These are phyloP conservation scores for Sorex fumeus DNA, from an alignment of 2,113 vertebrate genomes.

Conservation along the genomic window DNA sequence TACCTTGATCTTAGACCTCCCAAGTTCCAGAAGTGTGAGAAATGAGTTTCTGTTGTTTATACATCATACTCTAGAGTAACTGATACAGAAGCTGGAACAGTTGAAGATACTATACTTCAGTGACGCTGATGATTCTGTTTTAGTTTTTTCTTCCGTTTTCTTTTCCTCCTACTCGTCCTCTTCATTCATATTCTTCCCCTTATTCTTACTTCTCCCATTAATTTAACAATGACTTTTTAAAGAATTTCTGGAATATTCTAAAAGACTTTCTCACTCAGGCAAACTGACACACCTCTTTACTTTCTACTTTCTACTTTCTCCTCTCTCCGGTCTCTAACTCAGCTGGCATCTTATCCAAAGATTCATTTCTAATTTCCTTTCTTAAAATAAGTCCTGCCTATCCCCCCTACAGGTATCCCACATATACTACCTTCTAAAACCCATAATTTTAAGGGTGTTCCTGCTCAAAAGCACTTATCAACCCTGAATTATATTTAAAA, in stretches of 20 bases:
- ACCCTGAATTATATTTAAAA: neutral
- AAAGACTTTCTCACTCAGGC: constrained; percentile 20
- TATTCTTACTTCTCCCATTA: too few relatives aligned
- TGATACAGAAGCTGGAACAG: neutral
- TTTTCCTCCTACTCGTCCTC: too few relatives aligned
- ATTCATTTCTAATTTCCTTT: neutral
- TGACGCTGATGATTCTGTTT: neutral
- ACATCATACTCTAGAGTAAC: neutral
- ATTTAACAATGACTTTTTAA: neutral
- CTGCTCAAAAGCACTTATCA: neutral
- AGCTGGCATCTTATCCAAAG: neutral
- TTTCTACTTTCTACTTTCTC: neutral
- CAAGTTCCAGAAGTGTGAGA: neutral
- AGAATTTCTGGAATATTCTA: constrained; percentile 46
- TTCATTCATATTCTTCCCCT: too few relatives aligned
- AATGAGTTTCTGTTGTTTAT: neutral
- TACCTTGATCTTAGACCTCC: neutral
- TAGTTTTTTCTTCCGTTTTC: neutral
- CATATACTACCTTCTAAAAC: neutral
- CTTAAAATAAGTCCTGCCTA: neutral
- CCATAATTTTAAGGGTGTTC: neutral
- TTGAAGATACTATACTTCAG: neutral
- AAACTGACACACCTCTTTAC: neutral
- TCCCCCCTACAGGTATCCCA: neutral
- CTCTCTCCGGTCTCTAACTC: neutral